Evolutionary conservation across 2,888 invertebrate genomes (phyloP).

Genomic region (Tenthredo scrophulariae): DNA sequence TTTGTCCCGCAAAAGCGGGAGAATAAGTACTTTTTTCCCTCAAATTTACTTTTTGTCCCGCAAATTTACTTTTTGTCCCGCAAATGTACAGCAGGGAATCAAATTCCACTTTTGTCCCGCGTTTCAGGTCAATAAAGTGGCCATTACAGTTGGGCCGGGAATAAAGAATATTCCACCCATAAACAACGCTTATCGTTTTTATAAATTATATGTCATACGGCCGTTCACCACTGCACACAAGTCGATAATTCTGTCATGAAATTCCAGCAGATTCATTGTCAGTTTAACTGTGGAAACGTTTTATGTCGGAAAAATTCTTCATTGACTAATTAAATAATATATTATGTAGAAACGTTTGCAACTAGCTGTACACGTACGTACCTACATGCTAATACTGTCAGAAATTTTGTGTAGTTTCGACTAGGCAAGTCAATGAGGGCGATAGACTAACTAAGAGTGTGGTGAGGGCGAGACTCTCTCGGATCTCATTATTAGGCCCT

Average conservation of each 20-base stretch:
- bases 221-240: background rate
- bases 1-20: no score
- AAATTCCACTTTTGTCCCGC: no score
- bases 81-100: no score
- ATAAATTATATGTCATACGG: background rate
- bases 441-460: background rate
- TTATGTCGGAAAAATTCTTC: background rate
- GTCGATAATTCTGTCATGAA: constrained; percentile 7
- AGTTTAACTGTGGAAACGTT: no score
- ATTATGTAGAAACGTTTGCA: background rate
- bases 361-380: background rate
- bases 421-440: constrained; percentile 1
- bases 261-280: background rate
- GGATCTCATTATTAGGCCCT: constrained; percentile 13
- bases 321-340: background rate
- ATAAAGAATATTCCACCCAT: background rate
- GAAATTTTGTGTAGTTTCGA: background rate
- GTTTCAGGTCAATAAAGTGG: no score
- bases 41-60: no score
- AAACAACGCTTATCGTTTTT: background rate
- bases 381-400: constrained; percentile 18
- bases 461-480: constrained; percentile 10
- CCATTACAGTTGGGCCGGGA: no score
- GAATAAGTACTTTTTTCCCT: no score
- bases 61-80: no score